Percentiles rank a stretch among this genome's conserved stretches.
Conservation (phyloP, 2,888 invertebrate species). For the Argyresthia goedartella region DNA sequence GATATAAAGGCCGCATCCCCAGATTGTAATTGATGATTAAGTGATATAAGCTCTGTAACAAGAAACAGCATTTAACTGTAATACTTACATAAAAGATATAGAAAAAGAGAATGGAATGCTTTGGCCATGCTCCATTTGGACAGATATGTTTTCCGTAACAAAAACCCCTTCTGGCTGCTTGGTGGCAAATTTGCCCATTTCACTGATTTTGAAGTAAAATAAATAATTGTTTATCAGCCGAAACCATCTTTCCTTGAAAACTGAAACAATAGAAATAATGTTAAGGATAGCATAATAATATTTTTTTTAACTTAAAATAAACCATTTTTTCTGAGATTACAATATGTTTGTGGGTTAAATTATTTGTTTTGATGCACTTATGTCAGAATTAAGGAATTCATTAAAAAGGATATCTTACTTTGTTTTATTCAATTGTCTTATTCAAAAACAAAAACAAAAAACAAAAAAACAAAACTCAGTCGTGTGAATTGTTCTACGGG, state of each 20-base stretch:
- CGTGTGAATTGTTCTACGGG: no score
- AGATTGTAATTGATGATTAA: no score
- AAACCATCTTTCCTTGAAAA: constrained; percentile 84
- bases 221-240: constrained; percentile 80
- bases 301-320: neutral
- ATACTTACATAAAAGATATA: constrained; percentile 75
- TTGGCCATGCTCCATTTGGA: constrained; percentile 76
- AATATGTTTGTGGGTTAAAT: neutral
- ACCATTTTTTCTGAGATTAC: neutral
- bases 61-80: no score
- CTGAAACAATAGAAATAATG: constrained; percentile 44
- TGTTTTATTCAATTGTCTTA: neutral
- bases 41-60: no score
- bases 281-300: neutral
- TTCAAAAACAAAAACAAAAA: neutral
- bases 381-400: neutral
- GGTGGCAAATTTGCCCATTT: constrained; percentile 73
- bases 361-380: neutral
- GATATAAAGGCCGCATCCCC: no score
- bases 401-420: neutral
- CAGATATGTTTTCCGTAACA: constrained; percentile 80
- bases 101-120: constrained; percentile 82
- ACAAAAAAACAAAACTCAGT: no score
- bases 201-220: constrained; percentile 82
- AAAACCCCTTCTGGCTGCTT: constrained; percentile 79